phyloP scores from a whole-genome alignment of 2,797 vertebrate genomes.

The Molossus molossus region DNA sequence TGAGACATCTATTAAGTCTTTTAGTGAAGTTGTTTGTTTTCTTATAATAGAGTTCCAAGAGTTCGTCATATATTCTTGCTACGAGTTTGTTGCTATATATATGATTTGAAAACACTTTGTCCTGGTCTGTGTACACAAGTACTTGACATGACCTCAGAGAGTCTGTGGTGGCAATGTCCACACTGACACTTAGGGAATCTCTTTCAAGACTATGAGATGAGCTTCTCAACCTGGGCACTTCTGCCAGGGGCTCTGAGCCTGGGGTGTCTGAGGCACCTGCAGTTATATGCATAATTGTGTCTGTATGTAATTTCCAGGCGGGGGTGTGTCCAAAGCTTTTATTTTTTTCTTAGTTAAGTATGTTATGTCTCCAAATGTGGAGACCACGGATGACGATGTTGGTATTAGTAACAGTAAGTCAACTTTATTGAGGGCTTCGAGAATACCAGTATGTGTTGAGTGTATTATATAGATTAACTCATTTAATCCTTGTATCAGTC shows the following conservation, averaged over 20 bases:
- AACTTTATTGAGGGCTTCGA: not conserved
- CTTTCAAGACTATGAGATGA: not conserved
- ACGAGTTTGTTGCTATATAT: not conserved
- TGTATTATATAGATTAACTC: not conserved
- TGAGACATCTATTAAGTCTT: not conserved
- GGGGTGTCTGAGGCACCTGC: not conserved
- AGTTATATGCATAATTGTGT: not conserved
- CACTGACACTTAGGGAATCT: not conserved
- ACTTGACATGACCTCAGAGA: not conserved
- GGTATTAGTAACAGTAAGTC: not conserved
- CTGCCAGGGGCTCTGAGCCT: not conserved
- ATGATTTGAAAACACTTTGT: not conserved
- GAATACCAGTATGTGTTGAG: not conserved
- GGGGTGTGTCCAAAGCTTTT: not conserved
- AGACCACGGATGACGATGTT: not conserved
- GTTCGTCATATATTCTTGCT: not conserved
- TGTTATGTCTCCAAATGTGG: not conserved
- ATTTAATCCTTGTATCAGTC: not conserved
- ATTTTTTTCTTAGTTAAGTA: not conserved
- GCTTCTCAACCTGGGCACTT: not conserved
- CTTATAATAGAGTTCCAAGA: not conserved
- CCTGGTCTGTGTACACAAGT: not conserved
- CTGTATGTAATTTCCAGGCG: not conserved
- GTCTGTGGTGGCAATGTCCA: not conserved
- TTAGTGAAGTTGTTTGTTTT: conserved; percentile 9